These are phyloP conservation scores for Diplolepis rosae DNA, from an alignment of 2,888 invertebrate species.

Conservation along the genomic window DNA sequence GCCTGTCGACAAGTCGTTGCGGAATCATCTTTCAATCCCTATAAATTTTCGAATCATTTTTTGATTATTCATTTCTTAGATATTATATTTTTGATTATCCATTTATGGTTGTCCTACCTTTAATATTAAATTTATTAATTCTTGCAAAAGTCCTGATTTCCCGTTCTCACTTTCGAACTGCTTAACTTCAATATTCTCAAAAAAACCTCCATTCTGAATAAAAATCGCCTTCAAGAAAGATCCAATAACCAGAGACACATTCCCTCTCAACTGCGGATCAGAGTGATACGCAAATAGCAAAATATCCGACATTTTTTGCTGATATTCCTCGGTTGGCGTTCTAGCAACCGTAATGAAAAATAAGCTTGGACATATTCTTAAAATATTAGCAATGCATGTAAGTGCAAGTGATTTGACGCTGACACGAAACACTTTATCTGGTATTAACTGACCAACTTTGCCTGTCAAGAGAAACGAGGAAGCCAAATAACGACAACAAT, in stretches of 20 bases:
- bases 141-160: constrained; percentile 71
- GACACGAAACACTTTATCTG: constrained; percentile 87
- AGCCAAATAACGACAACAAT: constrained; percentile 83
- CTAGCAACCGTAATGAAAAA: constrained; percentile 78
- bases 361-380: constrained; percentile 83
- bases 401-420: constrained; percentile 93
- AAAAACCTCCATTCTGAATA: constrained; percentile 77
- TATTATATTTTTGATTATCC: constrained; percentile 7
- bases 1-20: constrained; percentile 85
- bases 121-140: constrained; percentile 75
- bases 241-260: constrained; percentile 81
- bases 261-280: constrained; percentile 89
- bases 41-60: constrained; percentile 59
- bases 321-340: constrained; percentile 52
- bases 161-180: constrained; percentile 30
- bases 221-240: constrained; percentile 80
- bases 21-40: constrained; percentile 85
- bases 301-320: constrained; percentile 82
- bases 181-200: constrained; percentile 64
- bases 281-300: constrained; percentile 82
- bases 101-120: constrained; percentile 73
- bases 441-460: constrained; percentile 76
- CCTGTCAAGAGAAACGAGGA: constrained; percentile 85
- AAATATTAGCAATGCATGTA: constrained; percentile 84
- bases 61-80: constrained; percentile 49